These are phyloP conservation scores for Symphodus melops DNA, from an alignment of 2,113 vertebrate species.

Conservation along the genomic window DNA sequence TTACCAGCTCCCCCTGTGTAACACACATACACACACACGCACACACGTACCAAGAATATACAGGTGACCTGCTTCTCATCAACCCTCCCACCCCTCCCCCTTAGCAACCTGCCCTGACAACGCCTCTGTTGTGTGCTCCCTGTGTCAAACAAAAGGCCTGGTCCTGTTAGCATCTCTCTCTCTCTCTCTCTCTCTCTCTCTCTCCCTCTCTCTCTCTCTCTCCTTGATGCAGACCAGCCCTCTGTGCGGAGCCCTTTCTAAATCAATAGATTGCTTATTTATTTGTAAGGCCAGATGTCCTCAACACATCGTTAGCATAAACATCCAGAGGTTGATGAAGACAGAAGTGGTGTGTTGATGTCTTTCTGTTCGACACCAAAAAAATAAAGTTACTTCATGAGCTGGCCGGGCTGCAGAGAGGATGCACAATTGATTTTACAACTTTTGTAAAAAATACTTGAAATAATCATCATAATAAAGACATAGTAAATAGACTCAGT, in stretches of 20 bases:
- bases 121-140: slow-evolving; percentile 74
- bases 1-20: slow-evolving; percentile 3
- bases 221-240: slow-evolving; percentile 18
- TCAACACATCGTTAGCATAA: slow-evolving; percentile 18
- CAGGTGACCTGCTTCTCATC: slow-evolving; percentile 85
- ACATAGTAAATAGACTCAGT: not conserved
- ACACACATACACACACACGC: slow-evolving; percentile 24
- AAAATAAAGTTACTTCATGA: not conserved
- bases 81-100: slow-evolving; percentile 61
- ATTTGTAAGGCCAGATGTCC: slow-evolving; percentile 48
- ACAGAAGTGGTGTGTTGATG: not conserved
- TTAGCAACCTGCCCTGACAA: slow-evolving; percentile 80
- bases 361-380: not conserved
- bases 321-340: slow-evolving; percentile 5
- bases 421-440: no score
- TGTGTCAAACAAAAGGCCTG: slow-evolving; percentile 76
- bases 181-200: no score
- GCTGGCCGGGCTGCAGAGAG: not conserved
- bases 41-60: slow-evolving; percentile 49
- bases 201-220: not conserved
- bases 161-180: slow-evolving; percentile 26
- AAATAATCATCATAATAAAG: not conserved
- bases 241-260: slow-evolving; percentile 47
- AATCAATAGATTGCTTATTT: slow-evolving; percentile 67
- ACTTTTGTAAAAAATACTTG: no score